Evolutionary conservation across 2,888 invertebrate species (phyloP), one percentile per base, ranked within the genome.

Genomic region (Carterocephalus palaemon): DNA sequence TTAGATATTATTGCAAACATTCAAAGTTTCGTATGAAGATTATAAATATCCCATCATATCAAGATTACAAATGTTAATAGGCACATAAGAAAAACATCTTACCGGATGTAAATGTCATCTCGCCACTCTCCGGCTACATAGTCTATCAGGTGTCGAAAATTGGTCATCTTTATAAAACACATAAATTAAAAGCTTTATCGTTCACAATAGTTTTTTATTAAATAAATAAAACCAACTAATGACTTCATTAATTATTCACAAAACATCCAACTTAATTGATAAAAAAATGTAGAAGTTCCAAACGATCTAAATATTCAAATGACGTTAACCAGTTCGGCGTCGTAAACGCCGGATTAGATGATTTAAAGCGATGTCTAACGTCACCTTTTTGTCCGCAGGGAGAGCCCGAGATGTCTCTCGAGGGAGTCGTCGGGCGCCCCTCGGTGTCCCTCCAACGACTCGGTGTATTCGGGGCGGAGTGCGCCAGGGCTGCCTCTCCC

Each of bases 361-460:
- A 32, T 23, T 24, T 3, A 34, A 34, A n/a, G n/a, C 28, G 33
- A 8, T 29, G 5, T 37, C 17, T 31, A 37, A 48, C 34, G 15
- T 20, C 51, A 58, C 55, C 67, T 71, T 63, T 67, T 87, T 87
- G 88, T 83, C 90, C 90, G 9, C 91, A 95, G 94, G 86, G 94
- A 94, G 80, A 93, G 93, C 80, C 93, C 94, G 55, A 90, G 94
- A 69, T 94, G 94, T 82, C 91, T 94, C 58, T 95, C 94, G 45
- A 90, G 94, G 64, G 94, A 94, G 70, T 95, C 95, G 47, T 92
- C 91, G 53, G 91, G 91, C 53, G 90, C 89, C 57, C 91, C 90
- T 51, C 90, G 93, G 54, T 94, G 93, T 77, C 93, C 93, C 49
- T 92, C 93, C 46, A 91, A 91, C 66, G 93, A 93, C 73, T 92